Base-by-base conservation (phyloP, 2,797 vertebrate genomes). In the Acrossocheilus fasciatus region DNA sequence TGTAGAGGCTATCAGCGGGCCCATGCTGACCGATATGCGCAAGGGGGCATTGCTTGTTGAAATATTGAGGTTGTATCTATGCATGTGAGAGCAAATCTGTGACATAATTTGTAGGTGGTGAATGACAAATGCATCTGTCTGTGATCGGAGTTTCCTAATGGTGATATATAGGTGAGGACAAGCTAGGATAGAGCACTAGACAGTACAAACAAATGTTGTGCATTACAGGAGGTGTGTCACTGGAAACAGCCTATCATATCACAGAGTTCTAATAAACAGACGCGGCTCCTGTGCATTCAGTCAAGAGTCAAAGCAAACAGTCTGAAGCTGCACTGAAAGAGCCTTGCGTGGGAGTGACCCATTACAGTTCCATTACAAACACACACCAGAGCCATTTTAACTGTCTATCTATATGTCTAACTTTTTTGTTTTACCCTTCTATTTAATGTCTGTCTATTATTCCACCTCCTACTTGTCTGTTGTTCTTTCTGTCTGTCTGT, bases 281-380 rank as follows among this genome's bases (percentile, higher is more conserved):
- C 23, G 47, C 9, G 17, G 64, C 41, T 72, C 45, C 43, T 82
- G 41, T 73, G 68, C 68, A 82, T 85, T 90, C 62, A 81, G 90
- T 80, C 82, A 9, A 80, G 74, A 90, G 88, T 86, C 84, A 91
- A 91, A 76, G 90, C 81, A 94, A 95, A 95, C 92, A 94, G 82
- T 86, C 12, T 57, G 89, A 89, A 84, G 87, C 88, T 70, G 74
- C 66, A 80, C n/a, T 4, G 36, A 72, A 80, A 86, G 89, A 87
- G 79, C 73, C 88, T 12, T 88, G 88, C 15, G 34, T 43, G 83
- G 82, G 86, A 82, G 88, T 79, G 85, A 10, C 80, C 74, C 26
- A 6, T 92, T 75, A 77, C 86, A 72, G 83, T 39, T 64, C 20
- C 5, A 41, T n/a, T 11, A 84, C 75, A 86, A 69, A 75, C 26